These are phyloP conservation scores for Psix sp. DNA, from an alignment of 1,140 invertebrate genomes.

Conservation along the genomic window DNA sequence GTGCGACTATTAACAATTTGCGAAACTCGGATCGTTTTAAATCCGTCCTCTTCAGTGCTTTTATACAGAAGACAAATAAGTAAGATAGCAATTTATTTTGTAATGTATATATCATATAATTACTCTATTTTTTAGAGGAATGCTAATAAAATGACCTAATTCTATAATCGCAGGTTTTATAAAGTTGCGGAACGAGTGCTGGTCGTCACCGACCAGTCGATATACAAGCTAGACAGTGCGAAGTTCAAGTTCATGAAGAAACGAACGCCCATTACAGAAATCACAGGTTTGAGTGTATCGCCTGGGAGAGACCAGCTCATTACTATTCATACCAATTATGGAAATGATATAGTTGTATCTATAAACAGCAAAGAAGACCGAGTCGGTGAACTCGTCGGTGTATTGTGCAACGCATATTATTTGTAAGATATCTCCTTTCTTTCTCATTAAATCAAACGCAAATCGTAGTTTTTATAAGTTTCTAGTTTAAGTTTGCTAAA, in stretches of 20 bases:
- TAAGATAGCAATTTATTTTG: slow-evolving; percentile 42
- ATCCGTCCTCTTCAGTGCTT: slow-evolving; percentile 76
- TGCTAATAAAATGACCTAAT: not conserved
- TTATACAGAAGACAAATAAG: slow-evolving; percentile 74
- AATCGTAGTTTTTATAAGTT: too few species aligned
- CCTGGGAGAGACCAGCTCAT: slow-evolving; percentile 92
- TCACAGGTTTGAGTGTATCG: slow-evolving; percentile 89
- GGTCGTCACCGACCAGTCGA: slow-evolving; percentile 89
- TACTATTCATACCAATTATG: slow-evolving; percentile 90
- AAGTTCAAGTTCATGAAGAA: slow-evolving; percentile 93
- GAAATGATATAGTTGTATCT: slow-evolving; percentile 93
- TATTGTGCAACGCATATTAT: slow-evolving; percentile 84
- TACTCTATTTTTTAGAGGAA: too few species aligned
- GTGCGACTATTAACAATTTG: slow-evolving; percentile 82
- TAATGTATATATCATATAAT: too few species aligned
- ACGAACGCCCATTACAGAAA: slow-evolving; percentile 86
- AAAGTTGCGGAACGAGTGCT: slow-evolving; percentile 93
- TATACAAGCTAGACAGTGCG: slow-evolving; percentile 92
- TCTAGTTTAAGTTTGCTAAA: too few species aligned
- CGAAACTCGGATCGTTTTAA: slow-evolving; percentile 85
- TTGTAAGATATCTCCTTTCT: slow-evolving; percentile 79
- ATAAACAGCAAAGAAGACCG: slow-evolving; percentile 81
- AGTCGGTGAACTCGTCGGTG: slow-evolving; percentile 92
- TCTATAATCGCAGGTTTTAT: slow-evolving; percentile 81
- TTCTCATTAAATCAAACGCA: not conserved